Evolutionary conservation across 2,888 invertebrate species (phyloP).

Genomic region (Hedychridium roseum): DNA sequence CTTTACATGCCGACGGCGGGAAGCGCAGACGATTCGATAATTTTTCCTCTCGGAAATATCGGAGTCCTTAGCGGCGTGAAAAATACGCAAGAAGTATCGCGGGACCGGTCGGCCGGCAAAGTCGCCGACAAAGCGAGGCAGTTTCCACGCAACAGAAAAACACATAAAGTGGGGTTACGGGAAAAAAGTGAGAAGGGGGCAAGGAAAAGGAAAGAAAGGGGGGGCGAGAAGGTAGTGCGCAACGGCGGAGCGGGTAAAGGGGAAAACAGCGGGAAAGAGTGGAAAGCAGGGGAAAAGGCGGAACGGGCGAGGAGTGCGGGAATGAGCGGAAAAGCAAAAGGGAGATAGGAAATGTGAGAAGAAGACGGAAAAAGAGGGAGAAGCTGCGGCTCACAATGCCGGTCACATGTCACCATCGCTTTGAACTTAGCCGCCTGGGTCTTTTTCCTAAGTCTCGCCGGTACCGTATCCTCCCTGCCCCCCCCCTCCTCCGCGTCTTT

Average conservation of each 20-base stretch:
- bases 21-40: slow-evolving; percentile 9
- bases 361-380: slow-evolving; percentile 30
- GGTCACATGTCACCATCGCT: slow-evolving; percentile 56
- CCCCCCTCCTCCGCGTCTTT: slow-evolving; percentile 11
- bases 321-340: neutral
- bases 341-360: slow-evolving; percentile 4
- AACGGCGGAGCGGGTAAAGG: neutral
- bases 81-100: slow-evolving; percentile 15
- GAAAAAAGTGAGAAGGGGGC: no score
- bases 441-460: slow-evolving; percentile 42
- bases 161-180: no score
- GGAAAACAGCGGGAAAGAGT: slow-evolving; percentile 6
- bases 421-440: slow-evolving; percentile 50
- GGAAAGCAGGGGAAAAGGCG: slow-evolving; percentile 2
- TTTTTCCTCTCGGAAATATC: slow-evolving; percentile 8
- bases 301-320: no score
- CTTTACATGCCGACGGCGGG: slow-evolving; percentile 12
- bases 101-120: no score
- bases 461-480: slow-evolving; percentile 28
- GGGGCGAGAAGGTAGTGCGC: neutral
- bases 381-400: slow-evolving; percentile 47
- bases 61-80: slow-evolving; percentile 20
- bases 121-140: slow-evolving; percentile 45
- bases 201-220: neutral
- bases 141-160: slow-evolving; percentile 52